Percentiles rank a stretch among this genome's conserved stretches.
These are phyloP conservation scores for Enteromius anoplus DNA, from an alignment of 2,797 vertebrate species.

Conservation along the genomic window DNA sequence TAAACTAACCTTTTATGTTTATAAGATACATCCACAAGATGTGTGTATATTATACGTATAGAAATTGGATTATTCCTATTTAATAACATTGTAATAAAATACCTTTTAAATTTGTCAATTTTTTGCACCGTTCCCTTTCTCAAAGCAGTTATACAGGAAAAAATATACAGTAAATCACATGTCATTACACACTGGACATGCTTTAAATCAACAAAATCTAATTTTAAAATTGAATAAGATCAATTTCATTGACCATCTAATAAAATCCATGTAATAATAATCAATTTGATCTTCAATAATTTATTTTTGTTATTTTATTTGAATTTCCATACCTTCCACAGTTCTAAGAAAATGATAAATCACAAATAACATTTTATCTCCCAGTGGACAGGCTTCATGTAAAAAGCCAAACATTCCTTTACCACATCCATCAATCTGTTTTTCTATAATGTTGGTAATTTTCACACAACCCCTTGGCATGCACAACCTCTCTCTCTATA, in stretches of 20 bases:
- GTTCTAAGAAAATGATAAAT: not conserved
- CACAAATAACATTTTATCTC: not conserved
- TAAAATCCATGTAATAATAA: too few relatives aligned
- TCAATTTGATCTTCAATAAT: too few relatives aligned
- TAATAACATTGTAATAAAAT: too few relatives aligned
- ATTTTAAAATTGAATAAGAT: too few relatives aligned
- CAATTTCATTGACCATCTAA: too few relatives aligned
- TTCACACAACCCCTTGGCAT: slow-evolving; percentile 76
- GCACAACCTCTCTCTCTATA: slow-evolving; percentile 66
- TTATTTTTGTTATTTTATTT: not conserved
- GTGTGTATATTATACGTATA: not conserved
- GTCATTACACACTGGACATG: not conserved
- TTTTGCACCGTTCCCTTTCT: not conserved
- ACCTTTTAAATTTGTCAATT: not conserved
- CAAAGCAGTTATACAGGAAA: not conserved
- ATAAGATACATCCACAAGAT: too few relatives aligned
- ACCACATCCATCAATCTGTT: slow-evolving; percentile 34
- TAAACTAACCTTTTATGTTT: too few relatives aligned
- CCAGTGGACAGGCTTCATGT: not conserved
- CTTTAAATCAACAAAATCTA: not conserved
- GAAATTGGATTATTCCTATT: not conserved
- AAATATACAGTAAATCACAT: not conserved
- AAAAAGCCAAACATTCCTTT: slow-evolving; percentile 29
- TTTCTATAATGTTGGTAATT: slow-evolving; percentile 72
- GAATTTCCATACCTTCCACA: not conserved